Conservation (phyloP, 2,888 invertebrate genomes). For the Conops quadrifasciatus region DNA sequence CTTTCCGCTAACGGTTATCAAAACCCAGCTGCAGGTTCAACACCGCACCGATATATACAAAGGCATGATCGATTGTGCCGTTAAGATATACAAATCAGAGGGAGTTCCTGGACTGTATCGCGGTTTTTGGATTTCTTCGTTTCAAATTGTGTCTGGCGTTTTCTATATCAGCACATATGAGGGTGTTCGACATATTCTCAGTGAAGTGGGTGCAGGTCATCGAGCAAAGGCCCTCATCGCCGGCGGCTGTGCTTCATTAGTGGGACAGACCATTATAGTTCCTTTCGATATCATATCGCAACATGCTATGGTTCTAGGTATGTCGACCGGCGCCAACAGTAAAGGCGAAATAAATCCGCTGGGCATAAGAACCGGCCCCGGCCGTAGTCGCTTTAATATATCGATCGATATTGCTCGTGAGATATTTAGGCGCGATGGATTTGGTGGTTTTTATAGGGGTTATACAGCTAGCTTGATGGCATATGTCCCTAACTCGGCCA, state of each 20-base stretch:
- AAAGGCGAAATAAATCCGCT: conserved; percentile 76
- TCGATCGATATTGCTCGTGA: conserved; percentile 79
- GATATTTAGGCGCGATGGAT: conserved; percentile 83
- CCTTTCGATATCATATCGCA: conserved; percentile 97
- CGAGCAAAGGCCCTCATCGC: conserved; percentile 79
- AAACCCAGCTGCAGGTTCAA: conserved; percentile 89
- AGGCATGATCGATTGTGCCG: conserved; percentile 88
- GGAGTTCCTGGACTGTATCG: conserved; percentile 88
- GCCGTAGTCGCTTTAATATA: conserved; percentile 72
- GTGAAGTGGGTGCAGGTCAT: conserved; percentile 65
- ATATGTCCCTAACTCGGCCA: conserved; percentile 95
- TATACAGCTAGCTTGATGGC: conserved; percentile 91
- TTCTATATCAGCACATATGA: conserved; percentile 96
- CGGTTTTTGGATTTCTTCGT: conserved; percentile 94
- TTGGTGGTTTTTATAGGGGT: conserved; percentile 91
- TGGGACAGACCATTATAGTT: conserved; percentile 94
- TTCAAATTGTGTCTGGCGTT: conserved; percentile 85
- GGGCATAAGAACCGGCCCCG: conserved; percentile 73
- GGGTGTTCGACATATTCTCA: conserved; percentile 83
- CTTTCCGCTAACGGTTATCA: conserved; percentile 92
- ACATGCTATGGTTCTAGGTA: conserved; percentile 93
- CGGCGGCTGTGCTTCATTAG: conserved; percentile 90
- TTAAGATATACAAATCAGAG: conserved; percentile 85
- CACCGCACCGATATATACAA: conserved; percentile 83
- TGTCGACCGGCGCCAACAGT: conserved; percentile 60